Evolutionary conservation across 1,140 invertebrate species (phyloP).

Genomic region (Galendromus occidentalis): DNA sequence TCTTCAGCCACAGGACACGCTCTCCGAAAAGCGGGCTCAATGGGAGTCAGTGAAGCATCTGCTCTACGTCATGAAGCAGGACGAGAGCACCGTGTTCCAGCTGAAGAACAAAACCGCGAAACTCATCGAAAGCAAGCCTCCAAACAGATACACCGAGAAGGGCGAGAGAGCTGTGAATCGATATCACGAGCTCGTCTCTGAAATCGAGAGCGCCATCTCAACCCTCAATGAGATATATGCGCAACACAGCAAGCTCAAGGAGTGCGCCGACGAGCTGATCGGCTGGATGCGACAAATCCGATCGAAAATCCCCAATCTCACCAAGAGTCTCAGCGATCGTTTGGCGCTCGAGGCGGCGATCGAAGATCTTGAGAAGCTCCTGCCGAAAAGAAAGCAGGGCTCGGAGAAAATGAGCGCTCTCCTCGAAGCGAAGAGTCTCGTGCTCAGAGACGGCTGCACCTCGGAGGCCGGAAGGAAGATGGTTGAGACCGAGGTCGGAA

Average conservation of each 20-base stretch:
- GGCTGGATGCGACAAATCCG: constrained; percentile 60
- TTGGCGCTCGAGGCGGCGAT: constrained; percentile 66
- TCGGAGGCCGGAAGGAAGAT: constrained; percentile 52
- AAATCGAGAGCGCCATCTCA: background rate
- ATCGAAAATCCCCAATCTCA: constrained; percentile 66
- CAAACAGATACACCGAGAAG: constrained; percentile 55
- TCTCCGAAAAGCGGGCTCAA: constrained; percentile 62
- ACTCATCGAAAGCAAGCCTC: constrained; percentile 61
- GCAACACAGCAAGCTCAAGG: constrained; percentile 42
- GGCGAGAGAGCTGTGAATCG: constrained; percentile 23
- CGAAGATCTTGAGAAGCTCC: constrained; percentile 32
- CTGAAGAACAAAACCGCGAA: constrained; percentile 65
- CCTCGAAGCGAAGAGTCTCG: constrained; percentile 43
- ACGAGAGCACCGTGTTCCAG: constrained; percentile 75
- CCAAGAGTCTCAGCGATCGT: constrained; percentile 60
- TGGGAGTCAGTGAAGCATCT: constrained; percentile 53
- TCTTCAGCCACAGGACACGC: constrained; percentile 48
- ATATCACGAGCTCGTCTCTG: background rate
- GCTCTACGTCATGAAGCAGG: constrained; percentile 32
- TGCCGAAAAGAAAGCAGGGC: constrained; percentile 75
- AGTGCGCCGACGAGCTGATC: constrained; percentile 65
- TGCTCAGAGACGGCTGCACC: constrained; percentile 60
- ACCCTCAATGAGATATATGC: background rate
- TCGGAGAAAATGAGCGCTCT: constrained; percentile 65
- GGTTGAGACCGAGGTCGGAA: constrained; percentile 61